Evolutionary conservation across 2,797 vertebrate genomes (phyloP).

Genomic region (Gastrophryne carolinensis): DNA sequence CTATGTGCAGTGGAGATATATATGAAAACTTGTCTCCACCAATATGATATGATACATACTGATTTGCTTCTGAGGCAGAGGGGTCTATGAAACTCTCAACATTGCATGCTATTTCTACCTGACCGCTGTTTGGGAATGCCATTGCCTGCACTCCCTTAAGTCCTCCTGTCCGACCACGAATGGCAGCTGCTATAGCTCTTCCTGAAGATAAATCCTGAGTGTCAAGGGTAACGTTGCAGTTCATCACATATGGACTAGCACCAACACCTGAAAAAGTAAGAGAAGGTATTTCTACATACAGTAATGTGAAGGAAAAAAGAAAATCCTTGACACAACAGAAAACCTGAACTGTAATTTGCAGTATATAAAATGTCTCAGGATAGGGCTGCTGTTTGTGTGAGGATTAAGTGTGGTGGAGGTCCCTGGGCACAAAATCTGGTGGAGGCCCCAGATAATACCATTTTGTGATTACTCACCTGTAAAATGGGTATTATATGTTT

Average conservation of each 20-base stretch:
- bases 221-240: slow-evolving; percentile 75
- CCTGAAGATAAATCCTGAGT: slow-evolving; percentile 67
- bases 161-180: slow-evolving; percentile 63
- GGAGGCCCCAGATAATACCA: too few species aligned
- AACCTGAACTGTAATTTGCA: too few species aligned
- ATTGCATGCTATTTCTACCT: slow-evolving; percentile 74
- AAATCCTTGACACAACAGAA: too few species aligned
- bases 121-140: slow-evolving; percentile 69
- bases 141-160: slow-evolving; percentile 73
- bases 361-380: too few species aligned
- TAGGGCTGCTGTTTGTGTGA: too few species aligned
- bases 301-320: too few species aligned
- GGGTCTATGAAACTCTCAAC: slow-evolving; percentile 67
- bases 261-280: slow-evolving; percentile 67
- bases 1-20: slow-evolving; percentile 65
- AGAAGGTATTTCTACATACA: too few species aligned
- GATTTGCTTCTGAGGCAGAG: not conserved
- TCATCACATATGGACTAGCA: slow-evolving; percentile 72
- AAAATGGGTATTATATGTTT: too few species aligned
- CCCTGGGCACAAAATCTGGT: too few species aligned
- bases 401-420: too few species aligned
- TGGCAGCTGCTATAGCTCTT: slow-evolving; percentile 61
- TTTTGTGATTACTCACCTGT: too few species aligned
- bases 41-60: slow-evolving; percentile 57
- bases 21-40: slow-evolving; percentile 63